Conservation (phyloP, 2,797 vertebrate species). For the Tachyglossus aculeatus region DNA sequence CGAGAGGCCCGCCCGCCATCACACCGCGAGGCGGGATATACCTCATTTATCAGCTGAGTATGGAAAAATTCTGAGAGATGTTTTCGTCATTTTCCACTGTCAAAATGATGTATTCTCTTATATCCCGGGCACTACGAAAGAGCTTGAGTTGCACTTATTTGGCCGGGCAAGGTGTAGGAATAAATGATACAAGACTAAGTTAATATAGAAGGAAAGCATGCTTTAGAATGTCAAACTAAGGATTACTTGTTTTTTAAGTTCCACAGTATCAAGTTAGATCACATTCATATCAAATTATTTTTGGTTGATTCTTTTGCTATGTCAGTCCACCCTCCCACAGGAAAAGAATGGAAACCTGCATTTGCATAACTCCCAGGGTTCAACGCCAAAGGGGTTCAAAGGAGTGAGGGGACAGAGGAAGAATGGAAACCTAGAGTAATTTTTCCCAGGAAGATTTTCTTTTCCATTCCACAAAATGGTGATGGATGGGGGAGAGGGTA, state of each 20-base stretch:
- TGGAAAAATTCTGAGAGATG: slow-evolving; percentile 52
- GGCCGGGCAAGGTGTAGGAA: slow-evolving; percentile 24
- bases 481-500: too few species aligned
- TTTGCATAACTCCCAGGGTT: too few species aligned
- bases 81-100: slow-evolving; percentile 59
- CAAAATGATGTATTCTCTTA: slow-evolving; percentile 57
- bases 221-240: not conserved
- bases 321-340: slow-evolving; percentile 8
- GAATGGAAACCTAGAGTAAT: too few species aligned
- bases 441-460: too few species aligned
- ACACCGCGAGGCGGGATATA: too few species aligned
- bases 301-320: not conserved
- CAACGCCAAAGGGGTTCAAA: too few species aligned
- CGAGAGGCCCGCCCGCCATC: too few species aligned
- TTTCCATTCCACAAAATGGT: too few species aligned
- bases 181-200: slow-evolving; percentile 42
- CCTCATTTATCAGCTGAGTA: slow-evolving; percentile 63
- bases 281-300: not conserved
- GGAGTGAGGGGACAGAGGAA: too few species aligned
- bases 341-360: too few species aligned
- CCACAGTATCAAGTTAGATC: not conserved
- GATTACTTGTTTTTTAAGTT: not conserved
- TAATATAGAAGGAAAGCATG: slow-evolving; percentile 7
- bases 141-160: slow-evolving; percentile 59
- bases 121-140: slow-evolving; percentile 34